phyloP scores from a whole-genome alignment of 2,113 vertebrate species.

The Tenrec ecaudatus region DNA sequence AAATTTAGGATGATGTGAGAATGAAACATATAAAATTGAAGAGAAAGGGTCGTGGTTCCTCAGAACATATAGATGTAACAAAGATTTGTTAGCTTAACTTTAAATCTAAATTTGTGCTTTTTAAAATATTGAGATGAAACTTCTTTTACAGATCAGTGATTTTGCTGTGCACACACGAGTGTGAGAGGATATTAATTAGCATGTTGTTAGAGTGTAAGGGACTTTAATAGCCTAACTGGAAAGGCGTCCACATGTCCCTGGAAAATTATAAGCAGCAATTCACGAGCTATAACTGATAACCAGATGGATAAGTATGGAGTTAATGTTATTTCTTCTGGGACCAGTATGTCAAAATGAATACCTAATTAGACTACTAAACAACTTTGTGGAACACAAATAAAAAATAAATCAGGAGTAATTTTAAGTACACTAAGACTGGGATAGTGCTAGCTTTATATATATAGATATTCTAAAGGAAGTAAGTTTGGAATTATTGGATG shows the following conservation, averaged over 20 bases:
- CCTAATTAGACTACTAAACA: constrained; percentile 81
- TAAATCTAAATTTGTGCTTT: constrained; percentile 60
- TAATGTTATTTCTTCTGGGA: constrained; percentile 87
- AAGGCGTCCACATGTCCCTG: constrained; percentile 80
- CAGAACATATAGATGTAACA: constrained; percentile 49
- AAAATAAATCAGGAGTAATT: constrained; percentile 83
- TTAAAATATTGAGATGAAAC: constrained; percentile 57
- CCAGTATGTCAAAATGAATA: constrained; percentile 86
- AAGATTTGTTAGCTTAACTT: constrained; percentile 59
- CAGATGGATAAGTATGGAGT: constrained; percentile 87
- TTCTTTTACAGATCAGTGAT: constrained; percentile 27
- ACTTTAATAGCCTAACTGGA: constrained; percentile 87
- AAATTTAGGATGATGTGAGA: constrained; percentile 77
- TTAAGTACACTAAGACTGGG: constrained; percentile 66
- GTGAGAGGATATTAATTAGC: constrained; percentile 85
- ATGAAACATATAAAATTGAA: constrained; percentile 76
- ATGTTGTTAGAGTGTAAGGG: constrained; percentile 83
- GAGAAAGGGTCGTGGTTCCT: constrained; percentile 70
- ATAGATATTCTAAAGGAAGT: constrained; percentile 45
- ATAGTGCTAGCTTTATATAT: constrained; percentile 79
- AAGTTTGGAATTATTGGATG: constrained; percentile 70
- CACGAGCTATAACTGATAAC: constrained; percentile 83
- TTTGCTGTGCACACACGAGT: constrained; percentile 71
- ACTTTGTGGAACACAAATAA: constrained; percentile 70
- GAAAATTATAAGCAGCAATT: constrained; percentile 86